Base-by-base conservation (phyloP, 2,888 invertebrate species). In the Notodonta dromedarius region DNA sequence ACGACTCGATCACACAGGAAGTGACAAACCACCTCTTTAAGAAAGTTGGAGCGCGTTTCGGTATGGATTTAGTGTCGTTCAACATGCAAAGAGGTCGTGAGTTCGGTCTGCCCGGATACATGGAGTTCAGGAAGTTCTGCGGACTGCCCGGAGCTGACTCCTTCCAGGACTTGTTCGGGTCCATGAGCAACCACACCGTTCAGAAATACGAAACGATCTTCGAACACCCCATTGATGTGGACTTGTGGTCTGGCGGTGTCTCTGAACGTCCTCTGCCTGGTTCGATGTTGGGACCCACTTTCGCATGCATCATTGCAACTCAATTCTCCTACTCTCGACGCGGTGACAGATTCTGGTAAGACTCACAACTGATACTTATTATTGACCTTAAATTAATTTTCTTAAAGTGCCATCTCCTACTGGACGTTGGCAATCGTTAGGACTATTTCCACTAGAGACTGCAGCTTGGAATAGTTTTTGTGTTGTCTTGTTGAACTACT, bases 71-170 rank as follows among this genome's bases (percentile, higher is more conserved):
- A 79, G 98, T 98, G 14, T 97, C 98, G 11, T 97, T 98, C 84
- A 98, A 98, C 86, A 97, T 98, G 97, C 98, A 98, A 88, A 95
- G 98, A 82, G 98, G 98, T 57, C 95, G 98, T 67, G 98, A 98
- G 85, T 97, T 98, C 76, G 98, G 98, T 66, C 92, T 98, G 61
- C 98, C 98, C 50, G 97, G 98, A 58, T 98, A 98, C 88, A 98
- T 98, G 97, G 97, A 98, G 86, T 98, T 96, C 93, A 96, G 98
- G 72, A 97, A 97, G 88, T 97, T 97, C 95, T 98, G 98, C 79
- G 98, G 98, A 4, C 94, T 98, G 39, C 96, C 97, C 13, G 96
- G 95, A 46, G 96, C 97, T 0, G 95, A 96, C 55, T 94, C 93
- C 32, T 98, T 97, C 90, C 96, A 97, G 61, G 97, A 97, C 71